Evolutionary conservation across 2,113 vertebrate genomes (phyloP).

Genomic region (Gallinago undulata): DNA sequence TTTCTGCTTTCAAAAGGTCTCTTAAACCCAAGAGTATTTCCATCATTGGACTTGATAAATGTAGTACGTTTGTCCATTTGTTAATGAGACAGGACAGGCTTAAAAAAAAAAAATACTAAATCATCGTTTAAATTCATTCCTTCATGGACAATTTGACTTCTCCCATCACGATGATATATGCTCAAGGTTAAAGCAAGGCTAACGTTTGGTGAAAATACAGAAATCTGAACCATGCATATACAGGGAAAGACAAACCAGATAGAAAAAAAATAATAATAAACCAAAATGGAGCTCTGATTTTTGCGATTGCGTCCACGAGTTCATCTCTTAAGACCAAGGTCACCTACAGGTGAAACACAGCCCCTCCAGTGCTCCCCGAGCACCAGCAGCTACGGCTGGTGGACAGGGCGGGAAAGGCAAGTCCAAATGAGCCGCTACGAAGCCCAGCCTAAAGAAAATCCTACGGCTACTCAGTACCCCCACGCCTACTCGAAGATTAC

Average conservation of each 20-base stretch:
- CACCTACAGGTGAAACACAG: background rate
- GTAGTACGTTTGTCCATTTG: slow-evolving; percentile 14
- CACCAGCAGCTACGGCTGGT: slow-evolving; percentile 46
- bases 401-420: slow-evolving; percentile 11
- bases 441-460: slow-evolving; percentile 45
- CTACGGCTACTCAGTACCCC: slow-evolving; percentile 35
- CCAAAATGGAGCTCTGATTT: slow-evolving; percentile 4
- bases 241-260: slow-evolving; percentile 38
- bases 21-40: slow-evolving; percentile 56
- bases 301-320: slow-evolving; percentile 40
- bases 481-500: slow-evolving; percentile 30
- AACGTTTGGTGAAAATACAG: slow-evolving; percentile 24
- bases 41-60: slow-evolving; percentile 35
- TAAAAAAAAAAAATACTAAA: slow-evolving; percentile 14
- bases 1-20: slow-evolving; percentile 47
- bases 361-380: slow-evolving; percentile 54
- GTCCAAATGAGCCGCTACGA: slow-evolving; percentile 29
- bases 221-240: slow-evolving; percentile 58
- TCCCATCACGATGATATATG: slow-evolving; percentile 18
- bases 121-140: slow-evolving; percentile 44
- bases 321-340: slow-evolving; percentile 24
- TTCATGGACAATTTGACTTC: slow-evolving; percentile 48
- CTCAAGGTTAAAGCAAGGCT: slow-evolving; percentile 62
- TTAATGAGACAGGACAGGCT: slow-evolving; percentile 44
- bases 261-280: background rate